These are phyloP conservation scores for Leucophenga varia DNA, from an alignment of 1,140 invertebrate species.

Conservation along the genomic window DNA sequence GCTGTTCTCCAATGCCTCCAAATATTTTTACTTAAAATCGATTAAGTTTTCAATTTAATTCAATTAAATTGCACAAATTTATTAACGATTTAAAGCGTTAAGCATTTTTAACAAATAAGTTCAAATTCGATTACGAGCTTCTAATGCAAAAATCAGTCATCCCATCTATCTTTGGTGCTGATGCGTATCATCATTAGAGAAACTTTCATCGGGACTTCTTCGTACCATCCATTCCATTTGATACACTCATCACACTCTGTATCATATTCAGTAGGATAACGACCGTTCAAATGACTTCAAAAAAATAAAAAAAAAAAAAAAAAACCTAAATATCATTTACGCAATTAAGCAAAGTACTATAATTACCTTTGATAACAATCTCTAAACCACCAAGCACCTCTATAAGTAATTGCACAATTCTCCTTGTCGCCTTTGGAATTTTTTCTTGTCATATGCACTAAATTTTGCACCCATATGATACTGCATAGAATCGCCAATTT, in stretches of 20 bases:
- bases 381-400: constrained; percentile 2
- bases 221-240: not conserved
- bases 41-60: too few species aligned
- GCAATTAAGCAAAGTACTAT: too few species aligned
- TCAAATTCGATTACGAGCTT: too few species aligned
- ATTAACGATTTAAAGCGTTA: too few species aligned
- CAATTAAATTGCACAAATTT: too few species aligned
- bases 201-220: not conserved
- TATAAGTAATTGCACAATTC: not conserved
- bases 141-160: too few species aligned
- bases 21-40: too few species aligned
- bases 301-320: not conserved
- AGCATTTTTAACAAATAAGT: too few species aligned
- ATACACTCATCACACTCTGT: not conserved
- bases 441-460: not conserved
- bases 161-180: not conserved
- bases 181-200: not conserved
- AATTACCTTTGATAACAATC: not conserved
- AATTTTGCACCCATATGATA: not conserved
- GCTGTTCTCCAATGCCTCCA: too few species aligned
- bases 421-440: not conserved
- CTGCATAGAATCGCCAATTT: not conserved
- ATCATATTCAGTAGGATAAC: not conserved
- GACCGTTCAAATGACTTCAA: not conserved
- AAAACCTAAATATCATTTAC: not conserved